Percentiles rank a stretch among this genome's conserved stretches.
Conservation (phyloP, 2,113 vertebrate species). For the Bubo bubo region DNA sequence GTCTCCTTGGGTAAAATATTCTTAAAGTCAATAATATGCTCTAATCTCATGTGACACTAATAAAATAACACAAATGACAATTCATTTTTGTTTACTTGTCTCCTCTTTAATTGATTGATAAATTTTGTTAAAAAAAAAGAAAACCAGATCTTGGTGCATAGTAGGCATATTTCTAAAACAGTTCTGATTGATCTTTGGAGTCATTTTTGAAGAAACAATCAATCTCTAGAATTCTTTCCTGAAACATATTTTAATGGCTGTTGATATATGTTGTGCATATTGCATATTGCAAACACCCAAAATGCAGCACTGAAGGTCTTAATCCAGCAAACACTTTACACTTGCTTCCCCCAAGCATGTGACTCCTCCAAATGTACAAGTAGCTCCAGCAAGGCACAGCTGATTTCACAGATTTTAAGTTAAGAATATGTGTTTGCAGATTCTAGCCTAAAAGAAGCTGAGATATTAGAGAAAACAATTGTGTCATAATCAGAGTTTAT, state of each 20-base stretch:
- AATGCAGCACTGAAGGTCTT: background rate
- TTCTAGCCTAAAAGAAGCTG: conserved; percentile 19
- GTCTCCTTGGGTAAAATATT: conserved; percentile 73
- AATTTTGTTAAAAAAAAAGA: conserved; percentile 69
- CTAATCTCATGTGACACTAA: conserved; percentile 81
- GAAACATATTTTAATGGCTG: conserved; percentile 68
- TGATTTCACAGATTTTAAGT: conserved; percentile 40
- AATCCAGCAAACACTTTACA: background rate
- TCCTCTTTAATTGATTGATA: conserved; percentile 75
- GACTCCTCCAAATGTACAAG: background rate
- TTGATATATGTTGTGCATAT: conserved; percentile 51
- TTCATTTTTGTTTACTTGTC: conserved; percentile 81
- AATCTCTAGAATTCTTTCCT: conserved; percentile 70
- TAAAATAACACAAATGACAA: conserved; percentile 81
- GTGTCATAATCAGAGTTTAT: conserved; percentile 46
- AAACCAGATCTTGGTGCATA: conserved; percentile 66
- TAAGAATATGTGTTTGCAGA: conserved; percentile 32
- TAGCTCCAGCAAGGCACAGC: background rate
- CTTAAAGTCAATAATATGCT: conserved; percentile 74
- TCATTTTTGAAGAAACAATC: conserved; percentile 72
- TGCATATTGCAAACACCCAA: conserved; percentile 15
- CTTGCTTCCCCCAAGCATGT: background rate
- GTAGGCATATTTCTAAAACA: conserved; percentile 80
- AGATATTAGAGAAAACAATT: conserved; percentile 49
- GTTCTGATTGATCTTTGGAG: conserved; percentile 78